Evolutionary conservation across 2,888 invertebrate genomes (phyloP), one percentile per base, ranked within the genome.

Genomic region (Zhengitettix transpicula): DNA sequence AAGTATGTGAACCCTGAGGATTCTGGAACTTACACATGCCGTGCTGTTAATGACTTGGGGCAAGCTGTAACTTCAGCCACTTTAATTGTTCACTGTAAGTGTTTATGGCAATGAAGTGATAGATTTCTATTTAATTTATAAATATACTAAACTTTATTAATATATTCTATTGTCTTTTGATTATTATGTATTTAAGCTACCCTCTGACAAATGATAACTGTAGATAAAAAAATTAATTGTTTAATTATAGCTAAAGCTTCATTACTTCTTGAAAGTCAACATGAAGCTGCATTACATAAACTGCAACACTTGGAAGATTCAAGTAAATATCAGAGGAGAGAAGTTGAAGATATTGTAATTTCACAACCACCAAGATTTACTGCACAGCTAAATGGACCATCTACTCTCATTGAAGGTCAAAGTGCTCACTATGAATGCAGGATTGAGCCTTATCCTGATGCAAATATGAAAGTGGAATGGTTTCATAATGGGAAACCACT

Each of bases 41-140:
- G 93, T 61, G 95, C 96, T 51, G 80, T 84, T 11, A 95, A 96
- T 69, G 92, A 94, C 66, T 77, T 95, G 60, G 97, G 97, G 60
- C 91, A 96, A 77, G 96, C 97, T 16, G 89, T 93, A 1, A 95
- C 95, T 52, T 92, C 95, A 10, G 92, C 96, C 10, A 90, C 93
- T 2, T 77, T 98, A 14, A 84, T 87, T 68, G 92, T 92, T 3
- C 88, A 91, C 78, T 87, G 87, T 84, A 76, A 82, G 82, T 78
- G n/a, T 8, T 47, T 28, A 5, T 28, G 7, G 3, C 28, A 28
- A 28, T 28, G 7, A 28, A 28, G 7, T 28, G 28, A 28, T n/a
- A n/a, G n/a, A n/a, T n/a, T 28, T 28, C 28, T 28, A 28, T 28
- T 28, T 28, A 2, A 28, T 28, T 28, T 28, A 28, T 2, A 28